Conservation (phyloP, 2,113 vertebrate species). For the Cavia aperea region DNA sequence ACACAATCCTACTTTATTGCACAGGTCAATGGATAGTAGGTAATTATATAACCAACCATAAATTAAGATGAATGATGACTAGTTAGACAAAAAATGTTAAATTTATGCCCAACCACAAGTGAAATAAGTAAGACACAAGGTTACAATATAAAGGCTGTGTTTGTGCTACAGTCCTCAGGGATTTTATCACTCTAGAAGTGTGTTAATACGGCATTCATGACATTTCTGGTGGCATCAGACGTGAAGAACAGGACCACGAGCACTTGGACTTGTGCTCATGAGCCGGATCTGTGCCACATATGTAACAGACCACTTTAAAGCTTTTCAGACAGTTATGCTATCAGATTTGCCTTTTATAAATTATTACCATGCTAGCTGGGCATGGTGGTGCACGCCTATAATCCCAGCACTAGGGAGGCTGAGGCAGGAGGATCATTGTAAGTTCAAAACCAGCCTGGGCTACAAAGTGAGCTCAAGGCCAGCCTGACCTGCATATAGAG, state of each 20-base stretch:
- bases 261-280: background rate
- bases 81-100: background rate
- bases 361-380: no score
- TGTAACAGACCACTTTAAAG: constrained; percentile 72
- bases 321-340: constrained; percentile 51
- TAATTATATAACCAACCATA: constrained; percentile 7
- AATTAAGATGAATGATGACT: background rate
- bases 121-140: constrained; percentile 2
- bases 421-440: no score
- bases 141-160: background rate
- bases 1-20: constrained; percentile 15
- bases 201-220: background rate
- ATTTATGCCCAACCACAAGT: background rate
- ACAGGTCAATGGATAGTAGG: background rate
- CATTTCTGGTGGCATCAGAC: constrained; percentile 39
- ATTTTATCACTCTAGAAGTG: background rate
- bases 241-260: background rate
- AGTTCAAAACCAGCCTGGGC: no score
- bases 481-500: no score
- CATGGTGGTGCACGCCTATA: no score
- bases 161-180: constrained; percentile 29
- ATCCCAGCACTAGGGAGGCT: no score
- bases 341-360: constrained; percentile 58
- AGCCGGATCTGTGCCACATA: background rate
- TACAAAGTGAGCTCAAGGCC: no score